phyloP scores from a whole-genome alignment of 2,888 invertebrate species.

The Leptopilina syphax region DNA sequence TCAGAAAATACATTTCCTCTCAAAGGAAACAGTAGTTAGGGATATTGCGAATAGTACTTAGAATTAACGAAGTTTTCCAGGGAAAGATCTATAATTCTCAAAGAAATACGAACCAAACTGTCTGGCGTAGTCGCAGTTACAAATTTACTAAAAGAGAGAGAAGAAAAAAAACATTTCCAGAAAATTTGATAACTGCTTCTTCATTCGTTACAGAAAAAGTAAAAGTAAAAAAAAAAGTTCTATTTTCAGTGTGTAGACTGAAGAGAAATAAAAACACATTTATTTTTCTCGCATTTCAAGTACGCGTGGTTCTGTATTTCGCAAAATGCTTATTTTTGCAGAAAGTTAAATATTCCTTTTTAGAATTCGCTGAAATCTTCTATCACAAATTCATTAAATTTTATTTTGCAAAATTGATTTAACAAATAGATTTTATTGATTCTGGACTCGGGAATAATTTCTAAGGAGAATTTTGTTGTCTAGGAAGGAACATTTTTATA shows the following conservation, averaged over 20 bases:
- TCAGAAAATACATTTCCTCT: conserved; percentile 26
- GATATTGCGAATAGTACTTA: conserved; percentile 7
- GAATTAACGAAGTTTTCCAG: conserved; percentile 12
- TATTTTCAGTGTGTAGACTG: background rate
- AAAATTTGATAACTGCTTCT: background rate
- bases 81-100: background rate
- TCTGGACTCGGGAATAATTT: too few relatives aligned
- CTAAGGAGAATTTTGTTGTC: too few relatives aligned
- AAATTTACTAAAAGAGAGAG: too few relatives aligned
- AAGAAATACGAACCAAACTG: background rate
- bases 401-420: background rate
- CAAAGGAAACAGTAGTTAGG: conserved; percentile 27
- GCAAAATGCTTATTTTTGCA: conserved; percentile 16
- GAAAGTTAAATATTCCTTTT: background rate
- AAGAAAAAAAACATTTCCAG: background rate
- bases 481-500: too few relatives aligned
- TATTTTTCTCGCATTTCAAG: conserved; percentile 16
- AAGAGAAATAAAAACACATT: conserved; percentile 14
- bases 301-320: conserved; percentile 2
- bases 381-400: conserved; percentile 11
- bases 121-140: background rate
- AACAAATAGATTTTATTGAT: too few relatives aligned
- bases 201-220: too few relatives aligned
- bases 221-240: background rate
- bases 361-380: conserved; percentile 1